Evolutionary conservation across 2,888 invertebrate genomes (phyloP), one percentile per base, ranked within the genome.

Genomic region (Tetragonula carbonaria): DNA sequence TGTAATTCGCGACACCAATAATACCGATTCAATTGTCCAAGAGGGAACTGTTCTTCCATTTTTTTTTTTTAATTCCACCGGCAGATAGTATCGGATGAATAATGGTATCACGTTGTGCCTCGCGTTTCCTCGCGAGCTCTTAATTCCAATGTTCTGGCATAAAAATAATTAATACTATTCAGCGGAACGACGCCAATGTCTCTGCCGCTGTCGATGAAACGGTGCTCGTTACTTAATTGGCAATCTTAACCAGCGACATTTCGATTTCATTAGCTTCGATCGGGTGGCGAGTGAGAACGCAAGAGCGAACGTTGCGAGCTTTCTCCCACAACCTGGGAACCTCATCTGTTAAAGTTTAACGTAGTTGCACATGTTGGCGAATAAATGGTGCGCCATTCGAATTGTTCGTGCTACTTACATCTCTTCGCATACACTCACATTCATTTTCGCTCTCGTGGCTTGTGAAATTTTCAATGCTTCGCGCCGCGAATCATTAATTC

Each of bases 291-390:
- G 62, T 62, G 16, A 51, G 59, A 16, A 55, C 5, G 65, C 18
- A 62, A 62, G 38, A 45, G 38, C 21, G 2, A 62, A 55, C 53
- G 11, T 16, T 38, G 21, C 18, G 3, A 45, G 38, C 50, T 50
- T 66, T 53, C 21, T 38, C 66, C 16, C 66, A 21, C 23, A 50
- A 57, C 16, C 62, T 13, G 45, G 14, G 14, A 45, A 76, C 57
- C 74, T 50, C 63, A 77, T 76, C 33, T 67, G 57, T 50, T 59
- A 62, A 82, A 86, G 86, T 76, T 77, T 79, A 72, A 80, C n/a
- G 23, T 4, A 13, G 50, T 53, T 45, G 23, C 28, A 16, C 63
- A 8, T 4, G n/a, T 14, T 38, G 18, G 13, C 18, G 67, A 72
- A 67, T 75, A 71, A 76, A 62, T 57, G 66, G 73, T 28, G 11